Evolutionary conservation across 1,140 invertebrate species (phyloP).

Genomic region (Diplogasteroides magnus): DNA sequence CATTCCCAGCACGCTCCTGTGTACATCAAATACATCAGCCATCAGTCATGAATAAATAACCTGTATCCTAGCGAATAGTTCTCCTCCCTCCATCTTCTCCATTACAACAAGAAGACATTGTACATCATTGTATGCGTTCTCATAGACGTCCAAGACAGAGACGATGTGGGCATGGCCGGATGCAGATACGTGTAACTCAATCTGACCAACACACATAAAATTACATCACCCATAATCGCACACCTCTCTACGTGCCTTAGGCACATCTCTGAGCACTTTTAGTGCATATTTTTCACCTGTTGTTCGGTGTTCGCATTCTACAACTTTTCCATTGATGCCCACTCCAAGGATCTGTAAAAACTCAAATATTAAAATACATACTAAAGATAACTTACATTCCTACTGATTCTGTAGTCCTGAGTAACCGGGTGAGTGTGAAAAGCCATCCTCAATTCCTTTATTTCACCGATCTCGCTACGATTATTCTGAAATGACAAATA

Average conservation of each 20-base stretch:
- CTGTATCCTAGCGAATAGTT: slow-evolving; percentile 92
- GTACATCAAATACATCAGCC: slow-evolving; percentile 1
- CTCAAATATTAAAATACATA: slow-evolving; percentile 19
- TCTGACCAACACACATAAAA: too few species aligned
- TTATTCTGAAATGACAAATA: slow-evolving; percentile 6
- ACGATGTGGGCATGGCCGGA: slow-evolving; percentile 86
- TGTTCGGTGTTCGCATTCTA: slow-evolving; percentile 67
- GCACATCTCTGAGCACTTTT: slow-evolving; percentile 82
- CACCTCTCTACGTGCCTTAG: slow-evolving; percentile 82
- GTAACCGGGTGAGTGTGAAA: slow-evolving; percentile 35
- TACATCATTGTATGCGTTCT: slow-evolving; percentile 81
- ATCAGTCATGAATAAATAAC: slow-evolving; percentile 63
- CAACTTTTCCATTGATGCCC: slow-evolving; percentile 89
- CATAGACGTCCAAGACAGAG: slow-evolving; percentile 86
- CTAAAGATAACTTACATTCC: slow-evolving; percentile 21
- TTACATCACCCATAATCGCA: too few species aligned
- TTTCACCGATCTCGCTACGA: slow-evolving; percentile 3
- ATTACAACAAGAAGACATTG: slow-evolving; percentile 90
- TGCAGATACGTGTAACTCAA: slow-evolving; percentile 87
- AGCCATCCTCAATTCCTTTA: slow-evolving; percentile 24
- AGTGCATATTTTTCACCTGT: slow-evolving; percentile 75
- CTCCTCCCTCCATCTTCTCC: slow-evolving; percentile 97
- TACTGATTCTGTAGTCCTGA: slow-evolving; percentile 33
- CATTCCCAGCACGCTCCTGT: slow-evolving; percentile 38
- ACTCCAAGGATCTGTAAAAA: slow-evolving; percentile 72